A percentile compares a stretch with the other conserved stretches of the same genome.
phyloP scores from a whole-genome alignment of 2,888 invertebrate species.

The Gastracanthus pulcherrimus region DNA sequence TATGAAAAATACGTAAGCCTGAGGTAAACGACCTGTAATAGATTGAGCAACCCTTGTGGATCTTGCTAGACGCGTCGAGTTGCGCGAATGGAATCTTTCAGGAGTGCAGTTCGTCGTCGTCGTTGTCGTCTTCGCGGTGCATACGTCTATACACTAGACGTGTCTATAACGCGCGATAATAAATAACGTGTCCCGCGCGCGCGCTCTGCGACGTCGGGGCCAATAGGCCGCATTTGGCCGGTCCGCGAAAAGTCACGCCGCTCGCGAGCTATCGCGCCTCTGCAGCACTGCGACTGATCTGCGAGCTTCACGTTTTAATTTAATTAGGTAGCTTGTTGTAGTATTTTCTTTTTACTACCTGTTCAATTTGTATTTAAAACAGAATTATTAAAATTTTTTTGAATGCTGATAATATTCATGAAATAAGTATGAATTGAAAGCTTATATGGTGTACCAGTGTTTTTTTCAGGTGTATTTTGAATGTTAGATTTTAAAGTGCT shows the following conservation, averaged over 20 bases:
- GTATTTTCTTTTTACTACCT: too few species aligned
- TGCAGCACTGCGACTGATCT: too few species aligned
- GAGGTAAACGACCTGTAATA: neutral
- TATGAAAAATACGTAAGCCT: neutral
- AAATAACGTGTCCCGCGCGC: neutral
- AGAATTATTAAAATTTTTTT: too few species aligned
- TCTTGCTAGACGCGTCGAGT: neutral
- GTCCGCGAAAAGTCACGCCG: neutral
- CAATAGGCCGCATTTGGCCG: neutral
- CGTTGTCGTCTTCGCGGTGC: neutral
- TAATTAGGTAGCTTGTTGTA: too few species aligned
- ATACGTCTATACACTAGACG: neutral
- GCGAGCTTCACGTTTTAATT: too few species aligned
- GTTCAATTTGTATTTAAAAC: too few species aligned
- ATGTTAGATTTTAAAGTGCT: too few species aligned
- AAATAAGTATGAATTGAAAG: too few species aligned
- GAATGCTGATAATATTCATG: neutral
- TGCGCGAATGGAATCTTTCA: neutral
- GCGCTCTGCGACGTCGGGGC: neutral
- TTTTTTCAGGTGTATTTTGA: too few species aligned
- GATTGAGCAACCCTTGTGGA: neutral
- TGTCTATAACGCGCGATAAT: slow-evolving; percentile 3
- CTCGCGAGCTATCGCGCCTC: too few species aligned
- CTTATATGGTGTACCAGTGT: too few species aligned
- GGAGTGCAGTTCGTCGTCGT: neutral